phyloP scores from a whole-genome alignment of 1,140 invertebrate genomes.

The Eriosoma lanigerum region DNA sequence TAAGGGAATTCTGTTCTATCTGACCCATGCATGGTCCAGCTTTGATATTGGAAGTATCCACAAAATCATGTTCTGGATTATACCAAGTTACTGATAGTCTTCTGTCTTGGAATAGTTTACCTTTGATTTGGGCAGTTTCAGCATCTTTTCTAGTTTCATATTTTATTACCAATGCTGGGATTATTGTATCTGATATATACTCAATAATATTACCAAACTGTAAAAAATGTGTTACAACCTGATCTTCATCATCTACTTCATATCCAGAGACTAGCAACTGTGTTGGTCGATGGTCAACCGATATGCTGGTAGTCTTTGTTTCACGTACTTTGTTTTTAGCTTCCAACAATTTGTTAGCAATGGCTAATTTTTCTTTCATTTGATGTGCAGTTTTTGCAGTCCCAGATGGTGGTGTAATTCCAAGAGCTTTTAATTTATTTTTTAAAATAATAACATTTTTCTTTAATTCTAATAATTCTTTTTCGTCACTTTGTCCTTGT shows the following conservation, averaged over 20 bases:
- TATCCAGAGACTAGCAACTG: slow-evolving; percentile 49
- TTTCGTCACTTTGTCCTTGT: slow-evolving; percentile 43
- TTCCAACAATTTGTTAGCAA: slow-evolving; percentile 45
- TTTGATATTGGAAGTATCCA: slow-evolving; percentile 48
- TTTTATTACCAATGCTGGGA: slow-evolving; percentile 69
- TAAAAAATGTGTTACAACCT: slow-evolving; percentile 59
- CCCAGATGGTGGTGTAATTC: neutral
- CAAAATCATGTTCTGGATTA: slow-evolving; percentile 53
- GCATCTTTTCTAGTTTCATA: slow-evolving; percentile 74
- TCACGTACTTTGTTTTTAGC: slow-evolving; percentile 46
- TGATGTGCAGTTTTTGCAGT: slow-evolving; percentile 42
- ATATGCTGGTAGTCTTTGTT: slow-evolving; percentile 45
- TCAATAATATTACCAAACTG: slow-evolving; percentile 73
- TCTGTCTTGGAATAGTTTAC: slow-evolving; percentile 68
- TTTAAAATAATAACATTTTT: slow-evolving; percentile 47
- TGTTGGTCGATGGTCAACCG: slow-evolving; percentile 46
- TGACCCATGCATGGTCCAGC: slow-evolving; percentile 39
- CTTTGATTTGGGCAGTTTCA: slow-evolving; percentile 68
- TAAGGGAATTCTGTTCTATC: neutral
- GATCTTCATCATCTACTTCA: slow-evolving; percentile 51
- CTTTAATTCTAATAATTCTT: slow-evolving; percentile 41
- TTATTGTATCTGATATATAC: slow-evolving; percentile 67
- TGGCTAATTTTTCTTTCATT: slow-evolving; percentile 47
- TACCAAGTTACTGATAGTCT: slow-evolving; percentile 59
- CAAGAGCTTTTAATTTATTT: slow-evolving; percentile 40